Base-by-base conservation (phyloP, 1,140 invertebrate species). In the Antheraea pernyi region DNA sequence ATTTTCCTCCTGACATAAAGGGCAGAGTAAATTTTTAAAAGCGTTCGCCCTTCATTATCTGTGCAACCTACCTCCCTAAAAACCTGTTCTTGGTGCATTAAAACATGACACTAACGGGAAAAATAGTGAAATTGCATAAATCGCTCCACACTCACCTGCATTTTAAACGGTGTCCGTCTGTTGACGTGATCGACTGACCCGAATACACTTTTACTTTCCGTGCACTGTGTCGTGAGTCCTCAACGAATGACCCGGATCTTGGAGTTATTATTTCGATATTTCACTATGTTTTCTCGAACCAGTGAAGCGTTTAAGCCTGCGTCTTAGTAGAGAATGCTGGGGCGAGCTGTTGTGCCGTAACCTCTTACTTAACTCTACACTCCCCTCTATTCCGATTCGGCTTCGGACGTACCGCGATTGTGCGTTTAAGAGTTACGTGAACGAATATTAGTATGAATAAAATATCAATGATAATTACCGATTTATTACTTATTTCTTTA, bases 311-410 rank as follows among this genome's bases (percentile, higher is more conserved):
- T 80, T 71, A 71, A 70, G 68, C 63, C 70, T 61, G 65, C 77
- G 81, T 77, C 73, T 81, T 76, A 72, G 73, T 82, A 78, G 84
- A 78, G 86, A 88, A 82, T 89, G 86, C 72, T 82, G 75, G 76
- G 53, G 70, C 68, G 64, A 37, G 39, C 48, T 58, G 70, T 65
- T 69, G 73, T 91, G 83, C 79, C 77, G 85, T 89, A 91, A 91
- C 84, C 78, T 82, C 87, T 91, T 91, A 89, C 87, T 89, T 85
- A 91, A 91, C 83, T 73, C 74, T 67, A 19, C 67, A 69, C 70
- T 75, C 81, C 86, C 81, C 84, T 62, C 83, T 84, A 67, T 79
- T 72, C 66, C 53, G 67, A 73, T 68, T 73, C 58, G 62, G 61
- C 48, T 22, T 58, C 63, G 48, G 16, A 53, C 48, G 30, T 16